phyloP scores from a whole-genome alignment of 2,888 invertebrate species.

The Eilema depressum region DNA sequence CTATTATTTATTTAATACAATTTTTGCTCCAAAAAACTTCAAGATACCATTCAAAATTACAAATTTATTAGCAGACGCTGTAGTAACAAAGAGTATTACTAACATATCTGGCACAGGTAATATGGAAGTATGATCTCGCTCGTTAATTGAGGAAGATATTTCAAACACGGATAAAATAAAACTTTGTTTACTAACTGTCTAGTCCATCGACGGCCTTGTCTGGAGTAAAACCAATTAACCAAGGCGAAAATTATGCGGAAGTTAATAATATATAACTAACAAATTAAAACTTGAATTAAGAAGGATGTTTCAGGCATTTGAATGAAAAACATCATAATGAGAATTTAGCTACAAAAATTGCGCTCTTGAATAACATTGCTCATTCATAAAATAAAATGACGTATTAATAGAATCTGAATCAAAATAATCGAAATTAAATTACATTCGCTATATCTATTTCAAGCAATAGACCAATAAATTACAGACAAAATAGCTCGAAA shows the following conservation, averaged over 20 bases:
- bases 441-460: conserved; percentile 41
- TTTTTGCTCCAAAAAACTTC: too few species aligned
- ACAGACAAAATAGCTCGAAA: conserved; percentile 52
- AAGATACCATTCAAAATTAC: too few species aligned
- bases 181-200: conserved; percentile 28
- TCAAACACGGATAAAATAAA: conserved; percentile 40
- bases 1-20: too few species aligned
- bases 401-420: not conserved
- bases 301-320: not conserved
- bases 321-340: conserved; percentile 2
- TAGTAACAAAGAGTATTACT: not conserved
- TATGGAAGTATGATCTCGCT: not conserved
- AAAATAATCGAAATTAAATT: conserved; percentile 22
- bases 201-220: conserved; percentile 44
- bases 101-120: not conserved
- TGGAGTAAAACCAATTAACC: conserved; percentile 35
- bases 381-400: conserved; percentile 33
- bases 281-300: conserved; percentile 4
- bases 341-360: conserved; percentile 22
- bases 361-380: conserved; percentile 14
- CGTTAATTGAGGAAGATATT: conserved; percentile 37
- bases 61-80: too few species aligned
- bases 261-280: conserved; percentile 1
- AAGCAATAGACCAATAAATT: conserved; percentile 49
- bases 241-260: conserved; percentile 27